Base-by-base conservation (phyloP, 2,113 vertebrate species). In the Eira barbara region DNA sequence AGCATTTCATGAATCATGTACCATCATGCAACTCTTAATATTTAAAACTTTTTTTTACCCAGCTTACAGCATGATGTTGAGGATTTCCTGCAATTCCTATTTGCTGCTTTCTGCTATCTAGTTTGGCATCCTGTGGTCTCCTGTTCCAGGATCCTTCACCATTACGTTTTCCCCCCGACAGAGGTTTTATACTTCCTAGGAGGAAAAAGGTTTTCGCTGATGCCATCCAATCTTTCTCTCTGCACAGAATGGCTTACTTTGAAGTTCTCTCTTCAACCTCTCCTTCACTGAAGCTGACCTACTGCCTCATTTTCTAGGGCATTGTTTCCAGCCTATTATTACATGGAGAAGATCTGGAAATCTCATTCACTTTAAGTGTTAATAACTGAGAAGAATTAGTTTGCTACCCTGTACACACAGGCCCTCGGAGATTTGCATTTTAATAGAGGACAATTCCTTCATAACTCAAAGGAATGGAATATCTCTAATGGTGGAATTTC, bases 401-500 rank as follows among this genome's bases (percentile, higher is more conserved):
- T 73, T 91, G 69, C 93, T 82, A 85, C 27, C 17, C 69, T 23
- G 17, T 20, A 17, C 2, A 27, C 49, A 89, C 17, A 89, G 47
- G 34, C 3, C 57, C 21, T 80, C 31, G 6, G 25, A 89, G n/a
- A 89, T 94, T 89, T 95, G 74, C 69, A 90, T 88, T 95, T 96
- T 88, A 88, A 93, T 82, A 74, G 5, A 36, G 7, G 67, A 89
- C 21, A 36, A 61, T 88, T 94, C 3, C 25, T 74, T 91, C 69
- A 95, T 92, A 95, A 92, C 7, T 94, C 69, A 95, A 81, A 83
- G 36, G 20, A 95, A 87, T 80, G 49, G 29, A 95, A 59, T 65
- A 57, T 80, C 13, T 92, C 7, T 95, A 14, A 63, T 61, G 31
- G 63, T 36, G 25, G 83, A 84, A 83, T 96, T 94, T 94, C 69